These are phyloP conservation scores for Chlamydotis undulata DNA, from an alignment of 2,113 vertebrate species.

Conservation along the genomic window DNA sequence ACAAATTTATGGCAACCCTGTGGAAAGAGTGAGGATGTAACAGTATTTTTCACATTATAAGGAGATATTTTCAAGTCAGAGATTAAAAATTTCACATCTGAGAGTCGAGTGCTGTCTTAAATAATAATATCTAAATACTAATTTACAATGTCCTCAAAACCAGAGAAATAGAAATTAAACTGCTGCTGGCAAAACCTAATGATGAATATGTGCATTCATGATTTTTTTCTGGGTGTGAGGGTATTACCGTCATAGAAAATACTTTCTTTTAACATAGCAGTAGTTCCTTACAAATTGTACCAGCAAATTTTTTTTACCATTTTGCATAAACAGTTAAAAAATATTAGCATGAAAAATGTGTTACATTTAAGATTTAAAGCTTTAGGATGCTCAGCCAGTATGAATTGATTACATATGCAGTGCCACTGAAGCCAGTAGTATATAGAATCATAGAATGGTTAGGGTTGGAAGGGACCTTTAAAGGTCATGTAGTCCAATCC, in stretches of 20 bases:
- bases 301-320: not conserved
- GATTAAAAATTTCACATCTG: not conserved
- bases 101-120: not conserved
- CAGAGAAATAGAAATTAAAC: not conserved
- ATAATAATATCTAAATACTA: not conserved
- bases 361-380: not conserved
- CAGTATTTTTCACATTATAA: not conserved
- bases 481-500: no score
- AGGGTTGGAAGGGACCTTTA: no score
- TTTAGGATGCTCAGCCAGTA: not conserved
- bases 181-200: not conserved
- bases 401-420: not conserved
- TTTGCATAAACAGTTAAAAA: not conserved
- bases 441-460: no score
- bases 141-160: not conserved
- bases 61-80: not conserved
- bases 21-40: not conserved
- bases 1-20: not conserved
- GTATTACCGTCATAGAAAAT: not conserved
- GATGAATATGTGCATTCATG: not conserved
- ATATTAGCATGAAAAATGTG: not conserved
- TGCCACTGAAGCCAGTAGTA: not conserved
- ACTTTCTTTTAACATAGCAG: not conserved
- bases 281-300: not conserved
- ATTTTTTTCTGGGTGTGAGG: fast-evolving